These are phyloP conservation scores for Proterorhinus semilunaris DNA, from an alignment of 2,113 vertebrate genomes.

Conservation along the genomic window DNA sequence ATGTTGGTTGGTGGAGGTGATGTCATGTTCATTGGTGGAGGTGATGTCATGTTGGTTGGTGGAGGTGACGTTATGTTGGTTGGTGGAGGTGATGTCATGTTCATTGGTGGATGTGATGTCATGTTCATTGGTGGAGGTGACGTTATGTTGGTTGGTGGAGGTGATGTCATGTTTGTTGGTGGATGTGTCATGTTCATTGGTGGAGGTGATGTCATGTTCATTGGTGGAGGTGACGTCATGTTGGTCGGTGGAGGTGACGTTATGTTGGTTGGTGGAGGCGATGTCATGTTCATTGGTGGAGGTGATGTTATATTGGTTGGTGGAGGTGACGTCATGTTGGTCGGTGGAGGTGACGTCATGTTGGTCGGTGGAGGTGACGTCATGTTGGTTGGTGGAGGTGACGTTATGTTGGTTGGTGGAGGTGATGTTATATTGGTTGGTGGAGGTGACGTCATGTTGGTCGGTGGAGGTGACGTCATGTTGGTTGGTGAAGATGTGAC, in stretches of 20 bases:
- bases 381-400: neutral
- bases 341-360: neutral
- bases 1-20: conserved; percentile 3
- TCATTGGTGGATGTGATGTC: neutral
- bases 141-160: neutral
- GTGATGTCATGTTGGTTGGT: neutral
- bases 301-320: neutral
- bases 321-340: neutral
- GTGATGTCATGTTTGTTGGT: neutral
- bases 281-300: neutral
- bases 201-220: neutral
- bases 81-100: neutral
- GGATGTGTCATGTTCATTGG: neutral
- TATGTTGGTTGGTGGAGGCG: neutral
- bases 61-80: neutral
- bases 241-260: neutral
- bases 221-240: neutral
- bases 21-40: neutral
- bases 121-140: neutral
- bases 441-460: neutral
- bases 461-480: neutral
- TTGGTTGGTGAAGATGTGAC: neutral
- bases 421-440: neutral
- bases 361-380: neutral
- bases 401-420: neutral